These are phyloP conservation scores for Eupithecia tripunctaria DNA, from an alignment of 2,888 invertebrate genomes.

Conservation along the genomic window DNA sequence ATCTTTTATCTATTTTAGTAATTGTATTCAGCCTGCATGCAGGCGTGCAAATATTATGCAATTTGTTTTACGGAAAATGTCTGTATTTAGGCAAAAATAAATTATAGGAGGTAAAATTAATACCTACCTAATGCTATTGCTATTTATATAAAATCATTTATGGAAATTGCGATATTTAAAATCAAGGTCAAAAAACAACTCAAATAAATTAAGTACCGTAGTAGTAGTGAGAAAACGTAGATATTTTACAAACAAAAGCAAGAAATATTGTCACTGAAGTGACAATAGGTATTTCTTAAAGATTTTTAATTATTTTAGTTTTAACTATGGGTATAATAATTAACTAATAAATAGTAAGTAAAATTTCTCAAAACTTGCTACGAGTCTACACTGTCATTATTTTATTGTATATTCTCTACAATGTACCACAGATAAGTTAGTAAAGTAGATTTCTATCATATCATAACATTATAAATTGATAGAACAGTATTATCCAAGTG, in stretches of 20 bases:
- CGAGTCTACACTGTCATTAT: background rate
- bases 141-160: too few relatives aligned
- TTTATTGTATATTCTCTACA: background rate
- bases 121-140: background rate
- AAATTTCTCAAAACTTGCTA: background rate
- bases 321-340: too few relatives aligned
- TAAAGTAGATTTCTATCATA: background rate
- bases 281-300: background rate
- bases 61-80: background rate
- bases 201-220: background rate
- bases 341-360: too few relatives aligned
- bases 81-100: background rate
- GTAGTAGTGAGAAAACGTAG: background rate
- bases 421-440: background rate
- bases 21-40: too few relatives aligned
- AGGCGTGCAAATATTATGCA: too few relatives aligned
- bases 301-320: too few relatives aligned
- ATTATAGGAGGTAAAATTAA: background rate
- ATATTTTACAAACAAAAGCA: background rate
- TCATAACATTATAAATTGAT: background rate
- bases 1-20: too few relatives aligned
- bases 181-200: background rate
- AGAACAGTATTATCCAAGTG: background rate
- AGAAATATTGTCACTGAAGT: background rate
- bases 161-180: background rate